phyloP scores from a whole-genome alignment of 2,888 invertebrate genomes.

The Oscheius sp. region DNA sequence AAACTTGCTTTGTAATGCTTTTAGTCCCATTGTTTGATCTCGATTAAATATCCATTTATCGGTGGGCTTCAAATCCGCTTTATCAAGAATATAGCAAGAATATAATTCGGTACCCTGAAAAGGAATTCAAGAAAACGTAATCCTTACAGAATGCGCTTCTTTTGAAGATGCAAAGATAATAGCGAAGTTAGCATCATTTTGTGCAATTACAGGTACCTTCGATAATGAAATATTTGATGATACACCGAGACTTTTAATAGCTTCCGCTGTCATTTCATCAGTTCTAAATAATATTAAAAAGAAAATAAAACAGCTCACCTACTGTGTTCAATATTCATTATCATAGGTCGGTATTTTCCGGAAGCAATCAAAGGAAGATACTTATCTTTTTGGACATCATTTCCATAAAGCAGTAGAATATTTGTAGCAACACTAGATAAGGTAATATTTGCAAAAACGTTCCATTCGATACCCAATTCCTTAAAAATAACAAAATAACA shows the following conservation, averaged over 20 bases:
- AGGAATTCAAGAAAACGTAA: not conserved
- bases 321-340: slow-evolving; percentile 4
- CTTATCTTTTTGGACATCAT: slow-evolving; percentile 41
- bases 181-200: slow-evolving; percentile 61
- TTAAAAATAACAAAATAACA: too few relatives aligned
- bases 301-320: not conserved
- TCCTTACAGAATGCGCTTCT: slow-evolving; percentile 9
- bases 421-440: slow-evolving; percentile 43
- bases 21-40: slow-evolving; percentile 48
- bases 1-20: slow-evolving; percentile 39
- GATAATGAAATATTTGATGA: slow-evolving; percentile 41
- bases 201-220: slow-evolving; percentile 49
- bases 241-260: slow-evolving; percentile 1
- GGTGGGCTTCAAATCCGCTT: slow-evolving; percentile 37
- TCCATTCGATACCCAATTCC: slow-evolving; percentile 56
- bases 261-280: slow-evolving; percentile 4
- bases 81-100: slow-evolving; percentile 53
- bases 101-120: slow-evolving; percentile 41
- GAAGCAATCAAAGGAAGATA: slow-evolving; percentile 47
- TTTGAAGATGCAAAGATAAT: slow-evolving; percentile 57
- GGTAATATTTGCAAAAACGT: slow-evolving; percentile 45
- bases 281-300: not conserved
- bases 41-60: slow-evolving; percentile 42
- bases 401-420: slow-evolving; percentile 49
- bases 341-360: slow-evolving; percentile 22